Evolutionary conservation across 2,888 invertebrate species (phyloP), one percentile per base, ranked within the genome.

Genomic region (Chydorus sphaericus): DNA sequence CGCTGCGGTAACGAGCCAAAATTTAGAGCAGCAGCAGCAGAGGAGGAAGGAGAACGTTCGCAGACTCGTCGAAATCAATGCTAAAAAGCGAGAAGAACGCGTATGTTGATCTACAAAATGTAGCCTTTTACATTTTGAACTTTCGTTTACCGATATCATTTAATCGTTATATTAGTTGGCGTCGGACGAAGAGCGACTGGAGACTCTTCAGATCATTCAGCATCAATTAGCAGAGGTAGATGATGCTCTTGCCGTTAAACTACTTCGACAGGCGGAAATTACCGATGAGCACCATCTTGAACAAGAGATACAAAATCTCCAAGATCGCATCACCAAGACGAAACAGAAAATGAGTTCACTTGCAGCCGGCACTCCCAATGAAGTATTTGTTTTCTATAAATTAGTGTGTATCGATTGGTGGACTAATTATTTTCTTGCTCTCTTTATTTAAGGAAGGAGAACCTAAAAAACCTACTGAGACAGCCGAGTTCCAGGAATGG

Each of bases 181-280:
- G 4, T 88, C 88, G 66, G 92, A 93, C 66, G 90, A 92, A 66
- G 86, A 90, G 62, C 85, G 85, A 65, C 68, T 93, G 36, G 81
- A 81, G 64, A 82, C 85, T 62, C 69, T 92, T 30, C 33, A 52
- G 23, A 52, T 52, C 16, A 36, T 52, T 52, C 52, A 52, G 20
- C 52, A 33, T 10, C 52, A 52, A 11, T 26, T 52, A 14, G 31
- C 20, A 23, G 52, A 52, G 26, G 33, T 52, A 1, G 52, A 52
- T 31, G 52, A 52, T 20, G 52, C 18, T 11, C 23, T 33, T 20
- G 52, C 52, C 7, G 18, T 52, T 16, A 31, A 52, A 23, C n/a
- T 36, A 33, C 31, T 52, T 4, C 33, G 36, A 8, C 33, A 52
- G 26, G 52, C 52, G n/a, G 52, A 36, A 23, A 33, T 52, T 33